Evolutionary conservation across 2,888 invertebrate species (phyloP).

Genomic region (Chloromyia formosa): DNA sequence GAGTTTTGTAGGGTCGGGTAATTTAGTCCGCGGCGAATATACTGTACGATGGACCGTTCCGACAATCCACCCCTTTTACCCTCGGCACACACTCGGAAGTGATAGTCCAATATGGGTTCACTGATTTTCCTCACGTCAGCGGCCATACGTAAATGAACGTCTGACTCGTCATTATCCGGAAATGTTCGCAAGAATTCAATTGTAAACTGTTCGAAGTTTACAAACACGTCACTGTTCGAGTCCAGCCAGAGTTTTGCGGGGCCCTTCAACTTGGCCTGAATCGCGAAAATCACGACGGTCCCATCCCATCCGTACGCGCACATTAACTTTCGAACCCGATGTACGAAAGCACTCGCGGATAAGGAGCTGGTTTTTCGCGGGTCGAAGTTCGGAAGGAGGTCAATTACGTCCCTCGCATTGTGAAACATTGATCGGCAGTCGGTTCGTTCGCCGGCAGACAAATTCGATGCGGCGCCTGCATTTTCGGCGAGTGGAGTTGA

Average conservation of each 20-base stretch:
- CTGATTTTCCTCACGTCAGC: background rate
- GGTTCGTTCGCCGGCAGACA: background rate
- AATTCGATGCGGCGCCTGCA: conserved; percentile 9
- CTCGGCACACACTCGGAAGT: no score
- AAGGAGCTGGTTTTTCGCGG: conserved; percentile 16
- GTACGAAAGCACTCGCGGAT: conserved; percentile 27
- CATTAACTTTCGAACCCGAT: conserved; percentile 24
- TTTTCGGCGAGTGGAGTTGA: background rate
- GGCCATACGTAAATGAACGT: conserved; percentile 22
- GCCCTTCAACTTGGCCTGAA: conserved; percentile 6
- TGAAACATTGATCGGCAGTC: background rate
- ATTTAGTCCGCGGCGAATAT: background rate
- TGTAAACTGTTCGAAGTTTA: conserved; percentile 23
- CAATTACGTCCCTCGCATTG: no score
- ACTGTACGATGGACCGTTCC: no score
- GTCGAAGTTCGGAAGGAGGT: background rate
- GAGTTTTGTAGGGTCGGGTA: background rate
- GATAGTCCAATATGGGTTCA: background rate
- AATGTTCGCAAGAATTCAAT: conserved; percentile 18
- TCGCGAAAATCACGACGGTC: no score
- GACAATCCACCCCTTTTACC: conserved; percentile 6
- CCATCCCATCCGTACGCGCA: conserved; percentile 1
- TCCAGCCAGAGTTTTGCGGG: conserved; percentile 7
- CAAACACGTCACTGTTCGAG: conserved; percentile 3
- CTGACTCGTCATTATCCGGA: conserved; percentile 9